Percentiles rank a stretch among this genome's conserved stretches.
Conservation (phyloP, 2,888 invertebrate genomes). For the Tiliacea aurago region DNA sequence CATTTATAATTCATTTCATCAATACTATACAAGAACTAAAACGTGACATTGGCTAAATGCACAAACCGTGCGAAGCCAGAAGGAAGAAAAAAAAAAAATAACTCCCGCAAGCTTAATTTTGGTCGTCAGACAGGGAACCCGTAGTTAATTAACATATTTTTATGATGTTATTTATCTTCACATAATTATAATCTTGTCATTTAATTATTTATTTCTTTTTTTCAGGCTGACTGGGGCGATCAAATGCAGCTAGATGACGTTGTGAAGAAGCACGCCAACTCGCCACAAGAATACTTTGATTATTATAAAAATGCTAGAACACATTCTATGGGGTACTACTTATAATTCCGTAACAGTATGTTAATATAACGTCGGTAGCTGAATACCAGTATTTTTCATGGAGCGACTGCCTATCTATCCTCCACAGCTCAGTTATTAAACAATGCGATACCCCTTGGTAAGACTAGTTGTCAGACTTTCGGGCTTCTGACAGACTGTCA, state of each 20-base stretch:
- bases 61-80: no score
- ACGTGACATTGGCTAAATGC: no score
- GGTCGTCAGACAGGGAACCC: background rate
- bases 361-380: background rate
- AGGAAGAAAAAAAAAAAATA: no score
- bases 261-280: constrained; percentile 82
- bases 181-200: background rate
- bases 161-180: background rate
- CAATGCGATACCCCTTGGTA: no score
- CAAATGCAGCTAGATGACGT: constrained; percentile 86
- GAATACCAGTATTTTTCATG: background rate
- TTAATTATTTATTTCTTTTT: constrained; percentile 1
- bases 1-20: no score
- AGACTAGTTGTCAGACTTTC: background rate
- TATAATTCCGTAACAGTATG: constrained; percentile 67
- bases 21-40: no score
- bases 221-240: constrained; percentile 88
- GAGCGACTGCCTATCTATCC: no score
- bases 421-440: background rate
- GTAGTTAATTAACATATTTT: background rate
- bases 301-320: constrained; percentile 86
- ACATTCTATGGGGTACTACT: constrained; percentile 85
- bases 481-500: background rate
- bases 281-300: constrained; percentile 83
- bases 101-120: background rate